These are phyloP conservation scores for Adelges cooleyi DNA, from an alignment of 1,140 invertebrate genomes.

Conservation along the genomic window DNA sequence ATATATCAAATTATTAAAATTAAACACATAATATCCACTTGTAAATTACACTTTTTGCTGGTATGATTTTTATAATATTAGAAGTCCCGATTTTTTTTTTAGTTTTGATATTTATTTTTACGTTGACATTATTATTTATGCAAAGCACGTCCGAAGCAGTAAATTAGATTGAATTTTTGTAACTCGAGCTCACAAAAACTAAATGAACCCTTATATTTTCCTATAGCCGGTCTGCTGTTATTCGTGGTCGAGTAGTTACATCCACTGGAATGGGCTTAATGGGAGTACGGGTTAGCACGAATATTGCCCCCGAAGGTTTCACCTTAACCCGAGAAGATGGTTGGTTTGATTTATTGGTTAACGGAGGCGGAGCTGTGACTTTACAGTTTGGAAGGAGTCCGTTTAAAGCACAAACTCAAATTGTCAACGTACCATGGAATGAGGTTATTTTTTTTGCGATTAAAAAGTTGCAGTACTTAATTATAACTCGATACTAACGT, in stretches of 20 bases:
- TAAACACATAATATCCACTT: too few relatives aligned
- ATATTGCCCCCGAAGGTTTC: slow-evolving; percentile 80
- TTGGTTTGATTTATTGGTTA: slow-evolving; percentile 93
- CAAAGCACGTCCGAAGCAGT: slow-evolving; percentile 21
- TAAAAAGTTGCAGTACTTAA: neutral
- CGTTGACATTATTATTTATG: neutral
- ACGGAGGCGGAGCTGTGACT: slow-evolving; percentile 90
- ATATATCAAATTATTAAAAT: too few relatives aligned
- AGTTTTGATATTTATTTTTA: neutral
- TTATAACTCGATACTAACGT: neutral
- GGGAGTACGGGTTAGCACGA: slow-evolving; percentile 85
- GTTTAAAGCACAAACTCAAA: slow-evolving; percentile 77
- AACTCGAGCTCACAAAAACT: neutral
- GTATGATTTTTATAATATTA: too few relatives aligned
- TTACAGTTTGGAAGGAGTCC: slow-evolving; percentile 86
- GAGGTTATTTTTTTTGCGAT: slow-evolving; percentile 47
- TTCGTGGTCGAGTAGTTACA: slow-evolving; percentile 84
- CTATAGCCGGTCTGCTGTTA: slow-evolving; percentile 85
- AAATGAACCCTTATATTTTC: neutral
- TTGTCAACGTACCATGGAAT: slow-evolving; percentile 93
- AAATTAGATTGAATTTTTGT: slow-evolving; percentile 14
- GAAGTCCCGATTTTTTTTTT: neutral
- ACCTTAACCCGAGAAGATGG: slow-evolving; percentile 83
- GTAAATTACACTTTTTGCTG: too few relatives aligned
- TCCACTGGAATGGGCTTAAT: slow-evolving; percentile 81